Base-by-base conservation (phyloP, 2,888 invertebrate species). In the Amblyjoppa fuscipennis region DNA sequence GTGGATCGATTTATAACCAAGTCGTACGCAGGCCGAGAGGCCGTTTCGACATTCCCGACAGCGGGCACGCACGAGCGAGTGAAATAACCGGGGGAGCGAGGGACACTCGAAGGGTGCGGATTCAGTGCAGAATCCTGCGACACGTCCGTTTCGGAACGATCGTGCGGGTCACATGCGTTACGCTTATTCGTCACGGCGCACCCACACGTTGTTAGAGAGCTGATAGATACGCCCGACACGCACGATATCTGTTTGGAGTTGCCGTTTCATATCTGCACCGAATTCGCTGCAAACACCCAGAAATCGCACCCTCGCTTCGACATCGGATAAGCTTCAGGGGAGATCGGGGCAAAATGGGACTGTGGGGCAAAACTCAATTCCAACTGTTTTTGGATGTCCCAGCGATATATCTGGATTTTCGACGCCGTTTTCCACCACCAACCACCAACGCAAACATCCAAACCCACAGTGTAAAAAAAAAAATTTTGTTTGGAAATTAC, bases 131-230 rank as follows among this genome's bases (percentile, higher is more conserved):
- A 61, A 75, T 69, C 25, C 56, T 56, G 41, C 41, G 69, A 71
- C 79, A 64, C 71, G 41, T 66, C 45, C 53, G 64, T 80, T 73
- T 53, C 51, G 41, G 20, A 66, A 73, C 80, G 71, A 53, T 66
- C 71, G 73, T 66, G 80, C 53, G 73, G n/a, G 64, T 80, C 38
- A 80, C 80, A 71, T 28, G 51, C 80, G 80, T 80, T 41, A 71
- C 80, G 51, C 53, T 41, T n/a, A 41, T n/a, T 70, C 56, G 13
- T 16, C 68, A 45, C 34, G 16, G 45, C 31, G 1, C 25, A 25
- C 28, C 9, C 25, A 41, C 25, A 9, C 28, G 25, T 51, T 38
- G 20, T 20, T 20, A 20, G 16, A 2, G 69, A 61, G 45, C 20
- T 25, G 13, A 41, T n/a, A 20, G 41, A 1, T 34, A 38, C 34